Conservation (phyloP, 2,797 vertebrate genomes). For the Sitta carolinensis region DNA sequence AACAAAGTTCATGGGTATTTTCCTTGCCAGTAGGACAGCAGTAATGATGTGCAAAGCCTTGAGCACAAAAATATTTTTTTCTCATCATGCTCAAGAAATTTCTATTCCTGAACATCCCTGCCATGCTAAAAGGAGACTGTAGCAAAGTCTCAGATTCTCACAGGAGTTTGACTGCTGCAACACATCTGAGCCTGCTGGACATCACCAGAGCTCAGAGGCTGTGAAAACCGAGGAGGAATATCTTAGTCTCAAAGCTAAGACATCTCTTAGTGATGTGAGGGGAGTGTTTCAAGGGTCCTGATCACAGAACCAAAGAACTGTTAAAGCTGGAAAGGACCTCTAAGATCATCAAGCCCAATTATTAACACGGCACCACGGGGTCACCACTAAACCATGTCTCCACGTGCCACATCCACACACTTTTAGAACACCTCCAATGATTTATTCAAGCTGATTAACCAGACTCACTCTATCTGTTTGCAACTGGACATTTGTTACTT, state of each 20-base stretch:
- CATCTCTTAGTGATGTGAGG: not conserved
- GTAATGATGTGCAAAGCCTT: not conserved
- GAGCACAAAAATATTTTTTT: not conserved
- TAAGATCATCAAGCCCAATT: not conserved
- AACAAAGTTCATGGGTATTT: not conserved
- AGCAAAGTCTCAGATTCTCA: not conserved
- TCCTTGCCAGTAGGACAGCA: not conserved
- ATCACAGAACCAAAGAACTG: not conserved
- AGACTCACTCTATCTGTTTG: not conserved
- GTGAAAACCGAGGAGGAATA: not conserved
- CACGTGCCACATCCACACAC: not conserved
- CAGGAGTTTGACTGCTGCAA: not conserved
- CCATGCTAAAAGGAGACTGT: not conserved
- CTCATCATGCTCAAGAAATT: not conserved
- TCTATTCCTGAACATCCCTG: not conserved
- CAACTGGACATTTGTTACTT: not conserved
- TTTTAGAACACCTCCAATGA: not conserved
- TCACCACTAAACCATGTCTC: not conserved
- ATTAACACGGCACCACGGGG: not conserved
- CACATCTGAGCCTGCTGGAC: not conserved
- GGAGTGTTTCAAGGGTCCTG: not conserved
- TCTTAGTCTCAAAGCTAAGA: not conserved
- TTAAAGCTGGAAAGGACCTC: not conserved
- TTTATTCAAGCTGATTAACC: not conserved
- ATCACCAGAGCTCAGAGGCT: not conserved